Evolutionary conservation across 1,140 invertebrate species (phyloP).

Genomic region (Belonocnema kinseyi): DNA sequence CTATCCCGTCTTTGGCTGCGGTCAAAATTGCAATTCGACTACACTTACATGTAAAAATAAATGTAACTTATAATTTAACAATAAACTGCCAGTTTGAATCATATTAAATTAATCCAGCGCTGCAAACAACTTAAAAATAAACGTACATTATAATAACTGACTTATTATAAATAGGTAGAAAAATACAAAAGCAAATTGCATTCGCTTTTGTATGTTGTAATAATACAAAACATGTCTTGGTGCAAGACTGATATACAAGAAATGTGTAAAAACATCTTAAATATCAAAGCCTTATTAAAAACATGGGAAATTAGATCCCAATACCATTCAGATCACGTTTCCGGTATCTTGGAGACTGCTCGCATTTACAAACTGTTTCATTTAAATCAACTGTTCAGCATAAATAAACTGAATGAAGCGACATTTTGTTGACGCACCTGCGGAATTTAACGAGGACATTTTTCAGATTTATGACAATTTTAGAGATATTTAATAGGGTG

Average conservation of each 20-base stretch:
- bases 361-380: neutral
- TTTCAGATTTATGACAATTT: no score
- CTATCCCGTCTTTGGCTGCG: neutral
- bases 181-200: neutral
- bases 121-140: neutral
- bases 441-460: no score
- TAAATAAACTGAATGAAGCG: no score
- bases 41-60: neutral
- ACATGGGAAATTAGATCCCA: neutral
- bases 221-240: neutral
- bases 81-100: neutral
- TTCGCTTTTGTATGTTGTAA: neutral
- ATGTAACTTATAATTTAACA: neutral
- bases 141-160: neutral
- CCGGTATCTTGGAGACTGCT: no score
- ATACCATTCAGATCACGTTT: no score
- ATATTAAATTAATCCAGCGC: neutral
- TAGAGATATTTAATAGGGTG: no score
- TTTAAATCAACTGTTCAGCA: neutral
- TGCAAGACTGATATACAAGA: neutral
- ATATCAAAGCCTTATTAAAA: neutral
- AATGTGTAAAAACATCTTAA: neutral
- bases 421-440: no score
- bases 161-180: constrained; percentile 9
- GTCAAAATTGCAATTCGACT: constrained; percentile 11